Evolutionary conservation across 2,888 invertebrate genomes (phyloP), one percentile per base, ranked within the genome.

Genomic region (Clunio marinus): DNA sequence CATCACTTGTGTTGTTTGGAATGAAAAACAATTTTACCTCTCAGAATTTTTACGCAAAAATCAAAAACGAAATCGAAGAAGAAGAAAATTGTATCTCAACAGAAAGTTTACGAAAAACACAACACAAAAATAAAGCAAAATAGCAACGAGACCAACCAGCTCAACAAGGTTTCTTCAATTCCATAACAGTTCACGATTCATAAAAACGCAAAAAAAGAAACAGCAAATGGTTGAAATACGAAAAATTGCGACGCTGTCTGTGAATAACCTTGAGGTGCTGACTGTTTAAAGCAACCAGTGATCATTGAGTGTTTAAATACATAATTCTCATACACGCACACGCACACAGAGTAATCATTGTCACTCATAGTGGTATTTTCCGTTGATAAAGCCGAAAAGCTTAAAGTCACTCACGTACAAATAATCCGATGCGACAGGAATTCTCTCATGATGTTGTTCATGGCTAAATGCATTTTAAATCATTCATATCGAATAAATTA

Each of bases 201-300:
- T 51, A 22, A 22, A 51, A 51, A 58, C 51, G 13, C 51, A 27
- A 28, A 58, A 28, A 15, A 25, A 58, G 27, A 58, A 58, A 51
- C 51, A 51, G 51, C 51, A 51, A 51, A 17, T 8, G 17, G 51
- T 22, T 58, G 27, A 58, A 58, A 58, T 24, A 25, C 8, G 28
- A 27, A 28, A 60, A 35, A 60, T 35, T 60, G 60, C 28, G 59
- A 32, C 28, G 17, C 35, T 60, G 37, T 35, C 60, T 58, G 28
- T 22, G 27, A 27, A 15, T 27, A 57, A 57, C 57, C 57, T 57
- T 57, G 57, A 20, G 51, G 45, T 4, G 27, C 7, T 22, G 27
- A 57, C 25, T 57, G 57, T 27, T 57, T 5, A 57, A 51, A 51
- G 51, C 51, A n/a, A n/a, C n/a, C n/a, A 51, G 51, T 22, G n/a